Evolutionary conservation across 2,888 invertebrate species (phyloP), one percentile per base, ranked within the genome.

Genomic region (Tiliacea citrago): DNA sequence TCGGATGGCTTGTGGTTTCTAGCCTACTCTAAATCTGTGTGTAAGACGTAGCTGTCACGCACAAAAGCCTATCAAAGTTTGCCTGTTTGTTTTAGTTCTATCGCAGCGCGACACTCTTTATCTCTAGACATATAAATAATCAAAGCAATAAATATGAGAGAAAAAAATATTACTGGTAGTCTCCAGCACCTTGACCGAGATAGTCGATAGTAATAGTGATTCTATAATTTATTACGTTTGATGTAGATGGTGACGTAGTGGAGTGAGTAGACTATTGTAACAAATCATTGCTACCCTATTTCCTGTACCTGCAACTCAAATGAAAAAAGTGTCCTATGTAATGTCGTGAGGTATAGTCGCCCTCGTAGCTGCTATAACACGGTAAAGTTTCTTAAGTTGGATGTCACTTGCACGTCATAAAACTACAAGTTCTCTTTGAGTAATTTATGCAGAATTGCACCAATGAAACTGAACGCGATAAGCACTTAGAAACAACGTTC

Each of bases 101-200:
- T 29, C 3, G 1, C 29, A 29, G 29, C 29, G 29, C 29, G 29
- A 29, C 29, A 29, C 29, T 29, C 1, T 29, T 3, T 29, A 29
- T 29, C 1, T 29, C 29, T 29, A 29, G 29, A 29, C 29, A 29
- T 29, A 29, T 29, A 29, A 29, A 29, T 29, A 29, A 29, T 29
- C 29, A 29, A 29, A 29, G 29, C 51, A 65, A 65, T n/a, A n/a
- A 66, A 55, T 35, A 21, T 5, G 35, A 66, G 10, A 29, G 3
- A 29, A 29, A 29, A 3, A 29, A 29, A 29, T 53, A 53, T 66
- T n/a, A 6, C 7, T 35, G 35, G n/a, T 53, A 55, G 55, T 53
- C 35, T 65, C 13, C 10, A n/a, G 42, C 35, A 66, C 61, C 53
- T 77, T 81, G 71, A 55, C 73, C 82, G 73, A 68, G 18, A 45